Evolutionary conservation across 2,113 vertebrate species (phyloP), one percentile per base, ranked within the genome.

Genomic region (Pseudorectes ferrugineus): DNA sequence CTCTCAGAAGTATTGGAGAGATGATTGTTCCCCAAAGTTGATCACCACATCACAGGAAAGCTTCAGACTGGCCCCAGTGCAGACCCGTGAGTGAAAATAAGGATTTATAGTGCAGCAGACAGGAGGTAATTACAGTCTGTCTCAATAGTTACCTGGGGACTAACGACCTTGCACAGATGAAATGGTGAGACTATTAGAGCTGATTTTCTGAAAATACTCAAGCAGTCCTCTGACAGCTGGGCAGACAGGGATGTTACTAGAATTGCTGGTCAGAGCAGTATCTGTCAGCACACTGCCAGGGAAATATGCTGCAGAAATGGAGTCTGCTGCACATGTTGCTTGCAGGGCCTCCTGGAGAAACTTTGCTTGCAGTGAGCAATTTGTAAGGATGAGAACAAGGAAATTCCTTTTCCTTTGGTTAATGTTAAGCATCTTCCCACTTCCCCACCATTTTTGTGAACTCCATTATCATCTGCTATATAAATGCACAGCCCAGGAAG

Each of bases 91-190:
- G 35, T 75, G 62, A 91, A 95, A 95, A 95, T 40, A 49, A 71
- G 40, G 89, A 96, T 92, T 94, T 89, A 88, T 83, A 52, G 61
- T 29, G 42, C 88, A 55, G 89, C 49, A 79, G 84, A 74, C 80
- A 83, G 71, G 46, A 94, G 29, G 33, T 26, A 81, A 82, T 89
- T 80, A 75, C 67, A 85, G 43, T 46, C 70, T 80, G 70, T 78
- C 76, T 92, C 42, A 61, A 75, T 33, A 79, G 84, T 79, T 93
- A 96, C 74, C 82, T 89, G 84, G 94, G 84, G 92, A 95, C 59
- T 58, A 89, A 83, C 0, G 4, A 54, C 66, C 92, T 91, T 96
- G 18, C 40, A 51, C 21, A 89, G 66, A 91, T 61, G 78, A 96
- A 94, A 95, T 61, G 21, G 55, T 73, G 67, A 73, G 48, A 43